Evolutionary conservation across 2,797 vertebrate species (phyloP).

Genomic region (Bradypus variegatus): DNA sequence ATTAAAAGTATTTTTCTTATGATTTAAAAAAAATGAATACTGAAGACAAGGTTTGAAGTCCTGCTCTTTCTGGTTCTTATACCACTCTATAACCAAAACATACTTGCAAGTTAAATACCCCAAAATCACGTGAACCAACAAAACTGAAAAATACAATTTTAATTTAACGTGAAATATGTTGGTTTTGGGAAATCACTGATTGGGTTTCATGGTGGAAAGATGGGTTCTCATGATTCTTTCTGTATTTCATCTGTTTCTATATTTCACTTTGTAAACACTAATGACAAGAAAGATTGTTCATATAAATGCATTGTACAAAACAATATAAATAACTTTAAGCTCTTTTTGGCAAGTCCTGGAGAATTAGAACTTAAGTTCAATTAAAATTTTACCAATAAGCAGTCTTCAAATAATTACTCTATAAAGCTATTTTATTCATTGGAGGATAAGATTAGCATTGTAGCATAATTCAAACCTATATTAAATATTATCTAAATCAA

Average conservation of each 20-base stretch:
- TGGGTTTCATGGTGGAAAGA: not conserved
- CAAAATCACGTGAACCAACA: not conserved
- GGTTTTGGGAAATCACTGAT: not conserved
- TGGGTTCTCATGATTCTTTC: not conserved
- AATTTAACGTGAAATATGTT: not conserved
- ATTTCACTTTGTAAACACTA: not conserved
- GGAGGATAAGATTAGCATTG: not conserved
- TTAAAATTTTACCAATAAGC: not conserved
- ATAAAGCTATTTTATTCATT: not conserved
- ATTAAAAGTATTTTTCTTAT: not conserved
- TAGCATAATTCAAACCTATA: not conserved
- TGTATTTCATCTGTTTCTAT: not conserved
- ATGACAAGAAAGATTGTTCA: not conserved
- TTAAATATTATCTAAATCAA: not conserved
- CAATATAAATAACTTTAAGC: not conserved
- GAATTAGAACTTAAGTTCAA: not conserved
- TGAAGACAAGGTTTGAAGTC: not conserved
- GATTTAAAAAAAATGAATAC: not conserved
- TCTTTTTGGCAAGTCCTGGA: not conserved
- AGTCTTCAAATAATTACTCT: not conserved
- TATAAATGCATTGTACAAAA: not conserved
- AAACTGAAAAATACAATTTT: not conserved
- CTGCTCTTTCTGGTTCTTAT: not conserved
- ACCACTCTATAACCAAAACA: not conserved
- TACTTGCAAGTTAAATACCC: not conserved